Evolutionary conservation across 2,888 invertebrate species (phyloP), one percentile per base, ranked within the genome.

Genomic region (Pseudococcus viburni): DNA sequence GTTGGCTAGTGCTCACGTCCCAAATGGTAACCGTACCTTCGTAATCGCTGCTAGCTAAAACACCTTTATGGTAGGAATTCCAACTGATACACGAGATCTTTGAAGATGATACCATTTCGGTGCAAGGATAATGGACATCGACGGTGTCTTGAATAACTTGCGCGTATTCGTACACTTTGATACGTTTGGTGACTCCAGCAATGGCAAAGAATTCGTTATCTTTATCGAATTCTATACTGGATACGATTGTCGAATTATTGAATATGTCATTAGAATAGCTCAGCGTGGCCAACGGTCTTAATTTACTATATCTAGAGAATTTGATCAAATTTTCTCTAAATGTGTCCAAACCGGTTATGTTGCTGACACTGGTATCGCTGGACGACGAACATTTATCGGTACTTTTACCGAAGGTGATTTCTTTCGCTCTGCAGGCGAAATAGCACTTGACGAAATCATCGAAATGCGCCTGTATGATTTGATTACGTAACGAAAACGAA

Each of bases 181-280:
- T 98, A 89, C 97, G 94, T 91, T 97, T 97, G 0, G 98, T 98
- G 15, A 98, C 98, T 4, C 98, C 98, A 51, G 98, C 98, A 90
- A 98, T 97, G 0, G 98, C 98, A 92, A 98, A 98, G 92, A 95
- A 96, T 92, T 98, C 98, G 91, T 96, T 96, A 92, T 98, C 98
- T 92, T 97, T 96, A 91, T 98, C 98, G 92, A 98, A 98, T 92
- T 98, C 98, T 90, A 98, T 98, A 90, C 97, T 97, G 39, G 96
- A 96, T 7, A 96, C 96, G 90, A 96, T 96, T 7, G 96, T 96
- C 5, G 96, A 96, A 91, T 95, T 96, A 91, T 96, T 96, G 91
- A 96, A 96, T 87, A 97, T 94, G 92, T 98, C 98, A 91, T 95
- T 95, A 89, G 97, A 96, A 92, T 98, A 98, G 90, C 96, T 96